Evolutionary conservation across 1,140 invertebrate species (phyloP).

Genomic region (Aphelinus certus): DNA sequence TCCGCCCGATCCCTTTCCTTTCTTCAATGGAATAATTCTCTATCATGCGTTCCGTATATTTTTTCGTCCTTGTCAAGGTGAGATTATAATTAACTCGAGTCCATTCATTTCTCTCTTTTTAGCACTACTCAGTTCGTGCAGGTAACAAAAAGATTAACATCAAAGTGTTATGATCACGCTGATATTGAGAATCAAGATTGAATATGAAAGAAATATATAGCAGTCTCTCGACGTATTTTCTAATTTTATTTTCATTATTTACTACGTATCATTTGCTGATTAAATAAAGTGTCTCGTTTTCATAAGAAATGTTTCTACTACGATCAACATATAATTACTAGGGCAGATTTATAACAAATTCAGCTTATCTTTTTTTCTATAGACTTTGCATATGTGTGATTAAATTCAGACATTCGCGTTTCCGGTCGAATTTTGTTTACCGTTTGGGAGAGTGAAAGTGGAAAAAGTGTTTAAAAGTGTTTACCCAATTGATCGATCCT

Average conservation of each 20-base stretch:
- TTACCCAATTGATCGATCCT: no score
- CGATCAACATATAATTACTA: no score
- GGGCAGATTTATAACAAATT: no score
- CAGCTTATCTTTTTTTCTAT: constrained; percentile 3
- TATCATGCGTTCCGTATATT: constrained; percentile 6
- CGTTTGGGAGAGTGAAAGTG: constrained; percentile 17
- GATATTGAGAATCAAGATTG: no score
- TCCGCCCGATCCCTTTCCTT: constrained; percentile 11
- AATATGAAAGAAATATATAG: no score
- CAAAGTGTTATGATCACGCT: no score
- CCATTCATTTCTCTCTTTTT: constrained; percentile 2
- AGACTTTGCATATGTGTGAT: background rate
- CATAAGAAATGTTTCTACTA: no score
- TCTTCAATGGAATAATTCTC: constrained; percentile 23
- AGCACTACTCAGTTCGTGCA: background rate
- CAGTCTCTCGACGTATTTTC: no score
- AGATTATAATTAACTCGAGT: constrained; percentile 21
- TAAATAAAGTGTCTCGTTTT: no score
- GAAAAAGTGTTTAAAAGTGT: constrained; percentile 30
- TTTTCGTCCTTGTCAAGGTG: constrained; percentile 25
- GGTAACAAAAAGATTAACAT: no score
- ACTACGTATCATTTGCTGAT: no score
- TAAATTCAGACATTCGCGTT: constrained; percentile 22
- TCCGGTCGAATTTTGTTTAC: constrained; percentile 14
- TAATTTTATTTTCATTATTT: no score